Evolutionary conservation across 2,113 vertebrate genomes (phyloP).

Genomic region (Romanogobio albipinnatus): DNA sequence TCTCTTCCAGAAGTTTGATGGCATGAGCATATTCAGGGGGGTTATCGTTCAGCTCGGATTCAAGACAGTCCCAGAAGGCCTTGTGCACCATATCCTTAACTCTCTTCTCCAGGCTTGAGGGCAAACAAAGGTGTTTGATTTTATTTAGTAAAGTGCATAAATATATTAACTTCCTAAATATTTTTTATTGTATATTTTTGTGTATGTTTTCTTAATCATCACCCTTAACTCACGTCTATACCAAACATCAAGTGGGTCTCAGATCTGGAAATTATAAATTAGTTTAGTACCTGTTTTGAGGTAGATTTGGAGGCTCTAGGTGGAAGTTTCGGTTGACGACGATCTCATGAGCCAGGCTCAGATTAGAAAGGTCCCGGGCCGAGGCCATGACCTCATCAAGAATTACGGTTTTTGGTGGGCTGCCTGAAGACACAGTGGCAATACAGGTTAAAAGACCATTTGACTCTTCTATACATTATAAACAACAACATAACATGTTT

Average conservation of each 20-base stretch:
- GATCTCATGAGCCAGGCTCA: constrained; percentile 91
- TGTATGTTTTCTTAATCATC: neutral
- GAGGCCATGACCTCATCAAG: constrained; percentile 89
- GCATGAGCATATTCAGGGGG: constrained; percentile 88
- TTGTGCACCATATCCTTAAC: constrained; percentile 87
- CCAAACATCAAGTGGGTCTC: neutral
- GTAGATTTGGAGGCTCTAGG: constrained; percentile 75
- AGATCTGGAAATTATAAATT: neutral
- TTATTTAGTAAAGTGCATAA: too few species aligned
- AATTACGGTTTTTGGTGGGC: constrained; percentile 84
- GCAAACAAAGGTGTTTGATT: neutral
- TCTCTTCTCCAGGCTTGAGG: constrained; percentile 78
- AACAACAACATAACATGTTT: neutral
- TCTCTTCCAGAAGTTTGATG: constrained; percentile 90
- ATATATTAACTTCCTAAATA: neutral
- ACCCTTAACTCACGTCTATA: neutral
- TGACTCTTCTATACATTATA: neutral
- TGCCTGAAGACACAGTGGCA: constrained; percentile 74
- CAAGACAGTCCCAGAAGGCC: constrained; percentile 91
- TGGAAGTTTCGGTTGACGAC: constrained; percentile 84
- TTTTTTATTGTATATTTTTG: neutral
- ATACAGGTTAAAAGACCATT: constrained; percentile 8
- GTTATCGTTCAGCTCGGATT: constrained; percentile 84
- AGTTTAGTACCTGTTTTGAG: constrained; percentile 81
- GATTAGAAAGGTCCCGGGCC: constrained; percentile 82